Percentiles rank a stretch among this genome's conserved stretches.
These are phyloP conservation scores for Paramisgurnus dabryanus DNA, from an alignment of 2,113 vertebrate genomes.

Conservation along the genomic window DNA sequence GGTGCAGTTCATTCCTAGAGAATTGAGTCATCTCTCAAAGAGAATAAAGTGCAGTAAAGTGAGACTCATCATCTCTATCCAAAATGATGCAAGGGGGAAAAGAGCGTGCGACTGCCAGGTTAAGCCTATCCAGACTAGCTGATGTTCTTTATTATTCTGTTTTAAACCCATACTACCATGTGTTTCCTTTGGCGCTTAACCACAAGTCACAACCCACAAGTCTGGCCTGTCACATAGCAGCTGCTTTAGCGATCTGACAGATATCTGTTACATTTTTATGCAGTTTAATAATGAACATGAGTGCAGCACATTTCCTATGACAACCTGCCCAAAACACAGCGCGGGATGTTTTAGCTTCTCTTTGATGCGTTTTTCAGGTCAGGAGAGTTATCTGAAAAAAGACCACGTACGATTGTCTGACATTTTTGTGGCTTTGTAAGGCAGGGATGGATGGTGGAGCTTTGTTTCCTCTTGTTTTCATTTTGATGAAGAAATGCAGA, in stretches of 20 bases:
- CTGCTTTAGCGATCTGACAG: conserved; percentile 59
- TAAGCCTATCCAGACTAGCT: conserved; percentile 39
- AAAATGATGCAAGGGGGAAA: conserved; percentile 21
- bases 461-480: background rate
- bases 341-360: background rate
- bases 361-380: background rate
- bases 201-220: conserved; percentile 61
- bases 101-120: conserved; percentile 32
- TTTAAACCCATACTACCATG: conserved; percentile 33
- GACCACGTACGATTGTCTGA: background rate
- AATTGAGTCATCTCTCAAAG: background rate
- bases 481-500: background rate
- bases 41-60: background rate
- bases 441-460: background rate
- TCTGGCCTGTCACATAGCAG: conserved; percentile 66
- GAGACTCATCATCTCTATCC: conserved; percentile 34
- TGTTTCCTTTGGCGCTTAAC: conserved; percentile 61
- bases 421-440: background rate
- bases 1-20: background rate
- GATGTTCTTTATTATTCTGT: conserved; percentile 50
- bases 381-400: background rate
- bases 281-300: conserved; percentile 54
- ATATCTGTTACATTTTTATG: conserved; percentile 54
- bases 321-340: conserved; percentile 15
- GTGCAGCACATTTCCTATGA: conserved; percentile 45